phyloP scores from a whole-genome alignment of 2,797 vertebrate species.

The Somateria mollissima region DNA sequence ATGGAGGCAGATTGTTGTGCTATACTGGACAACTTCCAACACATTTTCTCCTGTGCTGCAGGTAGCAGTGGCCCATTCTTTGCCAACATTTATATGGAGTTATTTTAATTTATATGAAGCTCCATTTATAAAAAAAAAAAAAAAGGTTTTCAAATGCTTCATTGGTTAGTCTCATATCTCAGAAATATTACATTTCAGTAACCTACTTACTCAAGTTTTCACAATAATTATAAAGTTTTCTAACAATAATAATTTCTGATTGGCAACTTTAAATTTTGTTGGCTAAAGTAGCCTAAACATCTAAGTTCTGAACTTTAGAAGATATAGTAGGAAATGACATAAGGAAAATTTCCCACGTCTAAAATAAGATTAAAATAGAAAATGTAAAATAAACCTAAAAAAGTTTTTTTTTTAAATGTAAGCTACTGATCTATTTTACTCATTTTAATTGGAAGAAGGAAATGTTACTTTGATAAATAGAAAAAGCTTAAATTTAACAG shows the following conservation, averaged over 20 bases:
- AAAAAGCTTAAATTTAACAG: background rate
- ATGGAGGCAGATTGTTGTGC: background rate
- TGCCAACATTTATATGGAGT: background rate
- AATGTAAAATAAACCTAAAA: background rate
- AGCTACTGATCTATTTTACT: background rate
- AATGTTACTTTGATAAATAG: background rate
- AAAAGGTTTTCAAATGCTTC: background rate
- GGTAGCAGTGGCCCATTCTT: background rate
- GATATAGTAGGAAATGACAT: background rate
- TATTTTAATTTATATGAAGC: background rate
- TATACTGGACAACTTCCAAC: background rate
- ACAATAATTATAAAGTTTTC: background rate
- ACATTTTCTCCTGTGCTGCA: background rate
- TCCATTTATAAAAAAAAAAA: background rate
- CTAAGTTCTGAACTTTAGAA: background rate
- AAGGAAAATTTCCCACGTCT: background rate
- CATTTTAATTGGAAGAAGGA: background rate
- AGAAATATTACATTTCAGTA: background rate
- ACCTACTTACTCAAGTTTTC: background rate
- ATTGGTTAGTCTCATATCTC: background rate
- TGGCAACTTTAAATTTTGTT: background rate
- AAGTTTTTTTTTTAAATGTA: accelerated
- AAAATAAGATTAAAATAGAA: background rate
- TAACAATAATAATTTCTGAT: background rate
- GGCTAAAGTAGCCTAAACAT: background rate